Conservation (phyloP, 2,888 invertebrate genomes). For the Alsophila aescularia region DNA sequence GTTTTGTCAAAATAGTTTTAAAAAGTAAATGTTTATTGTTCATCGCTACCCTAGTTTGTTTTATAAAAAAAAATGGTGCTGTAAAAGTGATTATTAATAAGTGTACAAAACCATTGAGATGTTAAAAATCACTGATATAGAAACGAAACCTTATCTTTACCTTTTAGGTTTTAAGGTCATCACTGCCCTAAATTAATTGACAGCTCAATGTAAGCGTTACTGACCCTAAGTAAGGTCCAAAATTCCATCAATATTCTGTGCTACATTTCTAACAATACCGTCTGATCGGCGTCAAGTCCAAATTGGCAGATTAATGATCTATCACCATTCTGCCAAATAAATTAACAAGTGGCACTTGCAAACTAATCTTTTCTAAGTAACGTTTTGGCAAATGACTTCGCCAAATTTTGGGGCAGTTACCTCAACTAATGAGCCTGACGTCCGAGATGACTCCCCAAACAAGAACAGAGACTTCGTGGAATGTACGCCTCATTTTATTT, state of each 20-base stretch:
- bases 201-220: too few species aligned
- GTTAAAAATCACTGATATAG: too few species aligned
- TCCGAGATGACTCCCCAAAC: conserved; percentile 74
- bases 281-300: conserved; percentile 25
- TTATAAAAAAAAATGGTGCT: too few species aligned
- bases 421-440: conserved; percentile 79
- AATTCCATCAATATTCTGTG: conserved; percentile 6
- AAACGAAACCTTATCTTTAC: too few species aligned
- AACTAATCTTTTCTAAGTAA: conserved; percentile 60
- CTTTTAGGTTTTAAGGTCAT: too few species aligned
- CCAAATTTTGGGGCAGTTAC: conserved; percentile 76
- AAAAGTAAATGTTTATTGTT: too few species aligned
- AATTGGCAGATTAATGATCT: conserved; percentile 37
- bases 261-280: conserved; percentile 18
- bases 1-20: too few species aligned
- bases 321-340: conserved; percentile 38
- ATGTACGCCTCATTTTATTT: conserved; percentile 1
- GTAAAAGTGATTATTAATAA: too few species aligned
- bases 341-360: conserved; percentile 49
- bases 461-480: conserved; percentile 56
- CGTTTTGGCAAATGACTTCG: conserved; percentile 70
- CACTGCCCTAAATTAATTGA: too few species aligned
- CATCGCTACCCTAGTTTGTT: too few species aligned
- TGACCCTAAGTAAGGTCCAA: neutral
- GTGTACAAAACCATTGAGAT: too few species aligned